phyloP scores from a whole-genome alignment of 2,888 invertebrate genomes.

The Drosophila prostipennis region DNA sequence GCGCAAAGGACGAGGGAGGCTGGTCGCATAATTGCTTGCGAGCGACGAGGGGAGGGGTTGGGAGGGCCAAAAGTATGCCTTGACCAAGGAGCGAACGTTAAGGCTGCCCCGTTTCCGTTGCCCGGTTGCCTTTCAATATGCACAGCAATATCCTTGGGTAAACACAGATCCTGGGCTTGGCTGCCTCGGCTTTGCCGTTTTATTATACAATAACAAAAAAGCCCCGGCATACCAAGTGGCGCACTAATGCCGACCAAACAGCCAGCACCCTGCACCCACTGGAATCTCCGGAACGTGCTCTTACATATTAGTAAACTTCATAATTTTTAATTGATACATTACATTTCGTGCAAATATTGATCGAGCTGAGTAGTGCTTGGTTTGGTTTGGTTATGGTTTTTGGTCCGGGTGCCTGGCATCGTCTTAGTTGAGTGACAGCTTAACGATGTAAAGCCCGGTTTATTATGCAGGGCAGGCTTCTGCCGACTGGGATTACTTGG shows the following conservation, averaged over 20 bases:
- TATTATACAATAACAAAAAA: slow-evolving; percentile 77
- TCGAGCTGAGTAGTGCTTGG: slow-evolving; percentile 38
- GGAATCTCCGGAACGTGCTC: slow-evolving; percentile 79
- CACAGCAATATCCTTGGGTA: slow-evolving; percentile 79
- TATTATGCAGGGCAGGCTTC: slow-evolving; percentile 68
- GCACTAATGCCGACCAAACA: slow-evolving; percentile 60
- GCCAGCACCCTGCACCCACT: slow-evolving; percentile 1
- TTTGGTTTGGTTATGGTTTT: not conserved
- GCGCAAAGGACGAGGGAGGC: slow-evolving; percentile 17
- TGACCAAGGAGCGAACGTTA: slow-evolving; percentile 61
- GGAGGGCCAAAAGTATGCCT: slow-evolving; percentile 65
- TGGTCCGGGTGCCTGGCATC: not conserved
- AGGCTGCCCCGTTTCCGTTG: slow-evolving; percentile 40
- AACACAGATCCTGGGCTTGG: slow-evolving; percentile 60
- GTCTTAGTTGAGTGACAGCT: slow-evolving; percentile 72
- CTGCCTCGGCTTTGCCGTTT: slow-evolving; percentile 54
- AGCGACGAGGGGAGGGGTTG: not conserved
- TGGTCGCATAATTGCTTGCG: slow-evolving; percentile 60
- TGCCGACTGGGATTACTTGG: slow-evolving; percentile 39
- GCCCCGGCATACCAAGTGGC: slow-evolving; percentile 68
- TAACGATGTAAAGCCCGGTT: slow-evolving; percentile 74
- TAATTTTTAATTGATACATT: slow-evolving; percentile 85
- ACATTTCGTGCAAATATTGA: slow-evolving; percentile 81
- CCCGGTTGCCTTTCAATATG: slow-evolving; percentile 74
- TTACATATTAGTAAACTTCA: slow-evolving; percentile 84